Conservation (phyloP, 2,797 vertebrate species). For the Nasua narica region DNA sequence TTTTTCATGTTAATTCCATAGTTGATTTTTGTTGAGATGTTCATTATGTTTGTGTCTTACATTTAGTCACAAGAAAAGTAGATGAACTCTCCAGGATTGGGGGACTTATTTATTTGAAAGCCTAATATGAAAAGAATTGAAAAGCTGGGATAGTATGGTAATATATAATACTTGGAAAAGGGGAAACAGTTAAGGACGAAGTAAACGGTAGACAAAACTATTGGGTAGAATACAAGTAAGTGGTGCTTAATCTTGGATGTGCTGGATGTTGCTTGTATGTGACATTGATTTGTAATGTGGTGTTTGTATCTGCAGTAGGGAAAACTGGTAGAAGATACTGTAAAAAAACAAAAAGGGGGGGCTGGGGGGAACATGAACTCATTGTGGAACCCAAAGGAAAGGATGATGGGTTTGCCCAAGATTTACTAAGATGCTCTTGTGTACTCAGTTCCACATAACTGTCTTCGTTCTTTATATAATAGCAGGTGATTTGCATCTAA, state of each 20-base stretch:
- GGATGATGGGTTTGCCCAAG: neutral
- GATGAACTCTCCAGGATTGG: neutral
- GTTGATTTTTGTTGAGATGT: conserved; percentile 11
- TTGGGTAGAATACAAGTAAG: neutral
- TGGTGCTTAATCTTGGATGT: neutral
- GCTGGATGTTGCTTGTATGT: neutral
- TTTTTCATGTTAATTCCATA: neutral
- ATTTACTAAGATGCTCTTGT: neutral
- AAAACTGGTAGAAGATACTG: neutral
- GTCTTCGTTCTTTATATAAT: neutral
- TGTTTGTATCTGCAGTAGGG: neutral
- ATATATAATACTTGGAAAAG: neutral
- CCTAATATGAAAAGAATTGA: neutral
- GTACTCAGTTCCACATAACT: neutral
- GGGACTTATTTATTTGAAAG: conserved; percentile 17
- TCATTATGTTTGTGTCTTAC: conserved; percentile 19
- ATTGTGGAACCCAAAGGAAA: neutral
- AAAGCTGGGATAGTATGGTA: neutral
- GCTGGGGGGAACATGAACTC: neutral
- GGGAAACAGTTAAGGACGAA: neutral
- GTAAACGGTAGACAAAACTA: neutral
- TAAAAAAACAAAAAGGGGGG: neutral
- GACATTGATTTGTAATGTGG: neutral
- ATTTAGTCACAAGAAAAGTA: conserved; percentile 1
- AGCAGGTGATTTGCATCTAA: neutral